Evolutionary conservation across 2,113 vertebrate species (phyloP).

Genomic region (Colius striatus): DNA sequence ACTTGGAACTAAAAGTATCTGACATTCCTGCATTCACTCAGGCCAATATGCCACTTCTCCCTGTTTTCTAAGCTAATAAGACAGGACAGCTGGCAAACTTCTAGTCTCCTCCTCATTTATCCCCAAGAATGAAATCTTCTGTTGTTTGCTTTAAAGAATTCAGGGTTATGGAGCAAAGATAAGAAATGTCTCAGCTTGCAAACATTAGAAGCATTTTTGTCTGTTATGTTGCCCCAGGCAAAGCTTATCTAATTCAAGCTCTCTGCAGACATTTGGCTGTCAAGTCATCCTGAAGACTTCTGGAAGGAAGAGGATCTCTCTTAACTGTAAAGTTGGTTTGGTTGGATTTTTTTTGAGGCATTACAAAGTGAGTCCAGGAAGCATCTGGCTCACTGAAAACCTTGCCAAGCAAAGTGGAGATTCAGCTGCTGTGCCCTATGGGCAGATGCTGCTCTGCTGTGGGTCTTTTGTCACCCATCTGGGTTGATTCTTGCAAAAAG

Average conservation of each 20-base stretch:
- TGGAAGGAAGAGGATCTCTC: conserved; percentile 31
- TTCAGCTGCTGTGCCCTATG: fast-evolving
- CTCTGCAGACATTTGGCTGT: conserved; percentile 49
- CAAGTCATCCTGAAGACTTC: conserved; percentile 18
- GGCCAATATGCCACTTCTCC: not conserved
- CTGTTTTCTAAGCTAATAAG: conserved; percentile 8
- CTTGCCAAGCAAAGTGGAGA: not conserved
- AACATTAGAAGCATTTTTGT: conserved; percentile 38
- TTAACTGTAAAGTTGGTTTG: not conserved
- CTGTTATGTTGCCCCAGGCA: conserved; percentile 36
- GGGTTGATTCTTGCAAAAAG: not conserved
- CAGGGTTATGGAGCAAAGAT: conserved; percentile 30
- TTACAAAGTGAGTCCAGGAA: not conserved
- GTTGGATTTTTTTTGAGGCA: not conserved
- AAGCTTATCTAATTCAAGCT: conserved; percentile 52
- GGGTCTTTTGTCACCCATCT: not conserved
- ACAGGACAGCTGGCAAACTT: conserved; percentile 46
- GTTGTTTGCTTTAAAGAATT: conserved; percentile 44
- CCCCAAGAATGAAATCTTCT: conserved; percentile 31
- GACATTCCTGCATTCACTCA: not conserved
- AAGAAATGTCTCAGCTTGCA: conserved; percentile 49
- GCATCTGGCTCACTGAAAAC: not conserved
- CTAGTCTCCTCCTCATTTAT: conserved; percentile 8
- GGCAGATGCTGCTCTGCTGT: not conserved
- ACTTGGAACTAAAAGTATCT: not conserved